Percentiles rank a stretch among this genome's conserved stretches.
phyloP scores from a whole-genome alignment of 2,113 vertebrate species.

The Misgurnus mizolepis region DNA sequence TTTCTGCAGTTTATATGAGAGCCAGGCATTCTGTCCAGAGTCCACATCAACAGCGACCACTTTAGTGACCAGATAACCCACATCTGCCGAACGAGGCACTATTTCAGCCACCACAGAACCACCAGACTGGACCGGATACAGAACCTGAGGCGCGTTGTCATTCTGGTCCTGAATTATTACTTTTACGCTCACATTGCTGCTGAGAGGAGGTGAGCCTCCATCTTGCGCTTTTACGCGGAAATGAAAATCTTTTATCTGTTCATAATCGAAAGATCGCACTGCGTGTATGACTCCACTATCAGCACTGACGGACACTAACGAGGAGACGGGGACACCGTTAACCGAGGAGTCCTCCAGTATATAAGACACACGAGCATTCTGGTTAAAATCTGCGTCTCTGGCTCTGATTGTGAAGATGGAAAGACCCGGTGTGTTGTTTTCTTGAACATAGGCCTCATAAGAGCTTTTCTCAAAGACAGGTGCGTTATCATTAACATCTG shows the following conservation, averaged over 20 bases:
- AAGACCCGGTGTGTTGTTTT: constrained; percentile 66
- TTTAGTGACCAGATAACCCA: too few relatives aligned
- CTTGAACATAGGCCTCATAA: constrained; percentile 61
- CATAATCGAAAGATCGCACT: constrained; percentile 66
- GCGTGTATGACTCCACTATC: constrained; percentile 63
- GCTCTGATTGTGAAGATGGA: constrained; percentile 62
- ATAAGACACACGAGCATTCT: constrained; percentile 62
- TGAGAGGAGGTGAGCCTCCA: too few relatives aligned
- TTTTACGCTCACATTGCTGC: too few relatives aligned
- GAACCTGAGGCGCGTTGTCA: too few relatives aligned
- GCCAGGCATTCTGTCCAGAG: too few relatives aligned
- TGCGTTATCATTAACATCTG: constrained; percentile 68
- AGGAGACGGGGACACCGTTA: constrained; percentile 52
- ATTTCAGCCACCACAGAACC: too few relatives aligned
- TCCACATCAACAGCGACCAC: too few relatives aligned
- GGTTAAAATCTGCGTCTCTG: constrained; percentile 59
- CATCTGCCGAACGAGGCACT: too few relatives aligned
- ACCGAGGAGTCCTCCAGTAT: constrained; percentile 46
- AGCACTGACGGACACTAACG: constrained; percentile 61
- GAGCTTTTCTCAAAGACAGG: constrained; percentile 63
- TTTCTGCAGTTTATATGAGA: too few relatives aligned
- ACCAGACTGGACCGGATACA: too few relatives aligned
- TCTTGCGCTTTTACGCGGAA: constrained; percentile 37
- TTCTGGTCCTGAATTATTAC: too few relatives aligned
- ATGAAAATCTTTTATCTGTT: constrained; percentile 57